Evolutionary conservation across 1,140 invertebrate genomes (phyloP), one percentile per base, ranked within the genome.

Genomic region (Augochlora pura): DNA sequence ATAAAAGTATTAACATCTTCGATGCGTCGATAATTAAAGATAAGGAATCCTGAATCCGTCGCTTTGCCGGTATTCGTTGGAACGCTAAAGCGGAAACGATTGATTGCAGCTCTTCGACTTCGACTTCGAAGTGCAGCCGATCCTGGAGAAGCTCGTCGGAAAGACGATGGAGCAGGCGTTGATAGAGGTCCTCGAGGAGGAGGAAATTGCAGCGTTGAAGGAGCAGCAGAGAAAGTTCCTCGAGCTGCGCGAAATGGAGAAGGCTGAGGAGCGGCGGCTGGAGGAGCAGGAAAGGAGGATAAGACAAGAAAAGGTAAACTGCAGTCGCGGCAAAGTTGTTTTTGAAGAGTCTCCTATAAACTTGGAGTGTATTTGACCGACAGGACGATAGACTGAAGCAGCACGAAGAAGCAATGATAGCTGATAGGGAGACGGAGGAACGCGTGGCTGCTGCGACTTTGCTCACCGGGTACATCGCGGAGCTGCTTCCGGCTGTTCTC

Each of bases 81-180:
- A 42, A 0, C 39, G 39, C 8, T 42, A 4, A 42, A 2, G 9
- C 0, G 46, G 10, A 49, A 16, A 49, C 10, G 10, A 12, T 21
- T 65, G 74, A 38, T 62, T 88, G 46, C 88, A 96, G 95, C 92
- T 97, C n/a, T 97, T 97, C 91, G 96, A 98, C 92, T 99, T 97
- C 92, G 97, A 98, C 91, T 92, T 95, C 84, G 97, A 98, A 91
- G 97, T 98, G 12, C 95, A 96, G 87, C 97, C 97, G 10, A 96
- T 98, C 59, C 93, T 98, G 68, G 97, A 98, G 91, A 95, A 97
- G 21, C 92, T 99, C 42, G 96, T 98, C 25, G 97, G 97, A 32
- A 97, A 97, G 90, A 97, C 97, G 46, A 94, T 98, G 57, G 96
- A 98, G 88, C 97, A 98, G 92, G 95, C 97, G 16, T 93, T 98